phyloP scores from a whole-genome alignment of 2,888 invertebrate species.

The Sarcophaga caerulescens region DNA sequence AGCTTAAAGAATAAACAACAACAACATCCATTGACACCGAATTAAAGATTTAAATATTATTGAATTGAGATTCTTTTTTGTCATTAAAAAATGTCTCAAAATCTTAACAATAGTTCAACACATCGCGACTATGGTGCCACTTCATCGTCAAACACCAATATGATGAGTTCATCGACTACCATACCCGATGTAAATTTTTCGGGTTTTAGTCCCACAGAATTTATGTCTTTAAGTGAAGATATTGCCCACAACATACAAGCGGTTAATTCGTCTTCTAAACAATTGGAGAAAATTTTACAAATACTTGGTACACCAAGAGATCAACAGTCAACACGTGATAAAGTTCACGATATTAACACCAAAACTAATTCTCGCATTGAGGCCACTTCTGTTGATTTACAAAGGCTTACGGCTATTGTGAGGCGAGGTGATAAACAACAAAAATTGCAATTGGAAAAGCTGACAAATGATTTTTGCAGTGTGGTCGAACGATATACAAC shows the following conservation, averaged over 20 bases:
- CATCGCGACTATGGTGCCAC: constrained; percentile 79
- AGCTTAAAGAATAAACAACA: constrained; percentile 19
- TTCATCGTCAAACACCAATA: constrained; percentile 71
- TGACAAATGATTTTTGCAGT: constrained; percentile 91
- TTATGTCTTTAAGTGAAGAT: constrained; percentile 90
- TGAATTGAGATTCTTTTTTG: background rate
- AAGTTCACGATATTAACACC: constrained; percentile 88
- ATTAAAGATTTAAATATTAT: constrained; percentile 16
- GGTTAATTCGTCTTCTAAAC: constrained; percentile 88
- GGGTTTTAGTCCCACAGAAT: constrained; percentile 88
- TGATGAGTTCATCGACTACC: constrained; percentile 77
- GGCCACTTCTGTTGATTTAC: constrained; percentile 88
- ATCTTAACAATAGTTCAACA: constrained; percentile 74
- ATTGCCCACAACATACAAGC: constrained; percentile 91
- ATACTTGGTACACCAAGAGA: constrained; percentile 89
- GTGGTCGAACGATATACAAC: constrained; percentile 89
- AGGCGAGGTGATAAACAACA: constrained; percentile 89
- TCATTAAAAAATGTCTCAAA: constrained; percentile 70
- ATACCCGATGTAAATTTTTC: constrained; percentile 87
- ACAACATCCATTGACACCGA: background rate
- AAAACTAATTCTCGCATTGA: constrained; percentile 88
- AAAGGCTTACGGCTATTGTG: constrained; percentile 87
- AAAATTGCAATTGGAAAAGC: constrained; percentile 91
- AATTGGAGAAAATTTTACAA: constrained; percentile 88
- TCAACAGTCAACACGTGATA: constrained; percentile 85